A percentile compares a stretch with the other conserved stretches of the same genome.
Evolutionary conservation across 1,140 invertebrate species (phyloP).

Genomic region (Rhopalosiphum padi): DNA sequence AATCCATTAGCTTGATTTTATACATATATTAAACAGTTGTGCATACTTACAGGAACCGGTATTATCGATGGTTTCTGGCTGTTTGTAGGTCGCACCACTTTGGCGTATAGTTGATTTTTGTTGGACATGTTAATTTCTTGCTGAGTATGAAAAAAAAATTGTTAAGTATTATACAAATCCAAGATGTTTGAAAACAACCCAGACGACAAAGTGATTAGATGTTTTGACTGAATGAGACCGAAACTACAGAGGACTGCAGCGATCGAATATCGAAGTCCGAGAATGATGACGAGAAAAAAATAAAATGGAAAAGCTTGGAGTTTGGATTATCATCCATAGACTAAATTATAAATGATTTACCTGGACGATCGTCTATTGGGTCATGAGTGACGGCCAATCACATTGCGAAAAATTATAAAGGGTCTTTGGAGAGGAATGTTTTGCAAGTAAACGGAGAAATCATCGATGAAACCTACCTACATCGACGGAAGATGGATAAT

Average conservation of each 20-base stretch:
- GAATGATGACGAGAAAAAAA: background rate
- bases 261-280: no score
- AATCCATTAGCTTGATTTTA: no score
- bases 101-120: background rate
- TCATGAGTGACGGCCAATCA: background rate
- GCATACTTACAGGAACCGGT: background rate
- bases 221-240: background rate
- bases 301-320: background rate
- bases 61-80: background rate
- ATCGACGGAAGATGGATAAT: background rate
- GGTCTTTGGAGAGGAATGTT: background rate
- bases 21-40: no score
- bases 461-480: background rate
- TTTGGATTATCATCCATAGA: background rate
- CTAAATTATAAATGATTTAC: no score
- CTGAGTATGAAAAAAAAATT: background rate
- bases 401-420: background rate
- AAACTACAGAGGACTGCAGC: no score
- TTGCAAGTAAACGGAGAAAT: no score
- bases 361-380: no score
- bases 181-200: background rate
- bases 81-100: background rate
- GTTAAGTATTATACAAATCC: background rate
- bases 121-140: background rate
- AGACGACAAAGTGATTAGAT: background rate